Evolutionary conservation across 1,140 invertebrate species (phyloP).

Genomic region (Drosophila tristis): DNA sequence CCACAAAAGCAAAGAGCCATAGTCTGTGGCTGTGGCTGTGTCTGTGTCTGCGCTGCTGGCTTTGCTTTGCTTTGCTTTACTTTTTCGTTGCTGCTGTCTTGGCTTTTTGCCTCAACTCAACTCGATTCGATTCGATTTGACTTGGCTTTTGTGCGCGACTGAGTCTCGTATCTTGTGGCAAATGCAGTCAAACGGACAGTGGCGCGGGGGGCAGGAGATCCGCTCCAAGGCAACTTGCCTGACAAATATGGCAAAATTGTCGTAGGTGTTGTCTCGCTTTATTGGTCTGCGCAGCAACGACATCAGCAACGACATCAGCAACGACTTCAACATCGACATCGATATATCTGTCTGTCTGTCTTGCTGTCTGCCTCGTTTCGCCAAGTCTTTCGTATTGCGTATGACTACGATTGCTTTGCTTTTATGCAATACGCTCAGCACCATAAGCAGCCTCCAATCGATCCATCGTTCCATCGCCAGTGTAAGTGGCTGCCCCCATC

Average conservation of each 20-base stretch:
- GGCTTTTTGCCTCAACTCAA: neutral
- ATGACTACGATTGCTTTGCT: constrained; percentile 1
- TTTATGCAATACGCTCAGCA: constrained; percentile 51
- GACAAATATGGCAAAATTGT: constrained; percentile 75
- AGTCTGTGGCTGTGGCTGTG: too few relatives aligned
- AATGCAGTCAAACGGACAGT: constrained; percentile 27
- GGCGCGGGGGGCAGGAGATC: constrained; percentile 6
- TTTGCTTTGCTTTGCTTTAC: constrained; percentile 28
- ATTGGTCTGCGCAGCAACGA: constrained; percentile 41
- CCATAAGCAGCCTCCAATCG: constrained; percentile 2
- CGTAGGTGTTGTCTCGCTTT: constrained; percentile 64
- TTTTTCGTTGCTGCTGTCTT: constrained; percentile 11
- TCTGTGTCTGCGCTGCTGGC: constrained; percentile 14
- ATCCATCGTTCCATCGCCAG: constrained; percentile 3
- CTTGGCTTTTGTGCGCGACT: neutral
- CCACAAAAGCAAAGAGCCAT: constrained; percentile 44
- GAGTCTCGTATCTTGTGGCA: constrained; percentile 22
- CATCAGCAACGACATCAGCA: too few relatives aligned
- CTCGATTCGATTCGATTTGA: too few relatives aligned
- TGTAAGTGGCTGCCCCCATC: constrained; percentile 11
- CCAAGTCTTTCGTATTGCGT: constrained; percentile 34
- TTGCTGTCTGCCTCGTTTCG: neutral
- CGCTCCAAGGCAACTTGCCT: constrained; percentile 57
- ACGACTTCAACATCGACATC: constrained; percentile 33
- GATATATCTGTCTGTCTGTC: neutral